Evolutionary conservation across 2,113 vertebrate genomes (phyloP).

Genomic region (Thunnus thynnus): DNA sequence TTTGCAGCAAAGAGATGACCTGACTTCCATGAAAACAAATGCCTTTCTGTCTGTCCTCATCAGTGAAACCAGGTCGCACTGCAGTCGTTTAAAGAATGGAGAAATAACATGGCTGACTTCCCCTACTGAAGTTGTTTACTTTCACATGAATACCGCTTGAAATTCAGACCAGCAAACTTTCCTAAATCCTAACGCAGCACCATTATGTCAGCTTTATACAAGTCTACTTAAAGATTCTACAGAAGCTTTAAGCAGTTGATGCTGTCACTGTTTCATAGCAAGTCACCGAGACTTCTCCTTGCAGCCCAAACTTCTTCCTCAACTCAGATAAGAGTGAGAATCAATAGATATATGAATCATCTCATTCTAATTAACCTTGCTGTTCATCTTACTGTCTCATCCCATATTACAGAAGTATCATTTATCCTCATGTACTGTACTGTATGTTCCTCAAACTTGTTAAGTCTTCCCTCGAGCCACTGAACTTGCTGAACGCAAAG

Average conservation of each 20-base stretch:
- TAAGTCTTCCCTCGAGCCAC: conserved; percentile 36
- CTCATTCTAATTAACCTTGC: conserved; percentile 58
- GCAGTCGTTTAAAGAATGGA: conserved; percentile 12
- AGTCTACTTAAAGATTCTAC: conserved; percentile 43
- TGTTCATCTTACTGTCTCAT: conserved; percentile 17
- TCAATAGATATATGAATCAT: conserved; percentile 21
- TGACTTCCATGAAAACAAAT: conserved; percentile 56
- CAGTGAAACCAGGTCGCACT: conserved; percentile 49
- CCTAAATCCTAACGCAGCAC: conserved; percentile 37
- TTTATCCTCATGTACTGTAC: background rate
- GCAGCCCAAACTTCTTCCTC: conserved; percentile 15
- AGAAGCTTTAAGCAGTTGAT: conserved; percentile 11
- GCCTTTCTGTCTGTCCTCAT: conserved; percentile 46
- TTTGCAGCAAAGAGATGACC: conserved; percentile 41
- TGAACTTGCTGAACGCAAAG: background rate
- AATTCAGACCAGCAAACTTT: conserved; percentile 35
- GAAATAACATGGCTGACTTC: conserved; percentile 21
- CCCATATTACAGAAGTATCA: background rate
- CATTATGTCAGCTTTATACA: conserved; percentile 50
- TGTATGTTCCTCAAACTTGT: background rate
- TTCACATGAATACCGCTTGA: conserved; percentile 28
- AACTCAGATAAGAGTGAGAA: conserved; percentile 34
- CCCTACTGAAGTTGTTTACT: conserved; percentile 8
- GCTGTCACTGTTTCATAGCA: conserved; percentile 12
- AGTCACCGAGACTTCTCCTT: conserved; percentile 19